A percentile compares a stretch with the other conserved stretches of the same genome.
Evolutionary conservation across 2,113 vertebrate genomes (phyloP).

Genomic region (Malurus cyaneus): DNA sequence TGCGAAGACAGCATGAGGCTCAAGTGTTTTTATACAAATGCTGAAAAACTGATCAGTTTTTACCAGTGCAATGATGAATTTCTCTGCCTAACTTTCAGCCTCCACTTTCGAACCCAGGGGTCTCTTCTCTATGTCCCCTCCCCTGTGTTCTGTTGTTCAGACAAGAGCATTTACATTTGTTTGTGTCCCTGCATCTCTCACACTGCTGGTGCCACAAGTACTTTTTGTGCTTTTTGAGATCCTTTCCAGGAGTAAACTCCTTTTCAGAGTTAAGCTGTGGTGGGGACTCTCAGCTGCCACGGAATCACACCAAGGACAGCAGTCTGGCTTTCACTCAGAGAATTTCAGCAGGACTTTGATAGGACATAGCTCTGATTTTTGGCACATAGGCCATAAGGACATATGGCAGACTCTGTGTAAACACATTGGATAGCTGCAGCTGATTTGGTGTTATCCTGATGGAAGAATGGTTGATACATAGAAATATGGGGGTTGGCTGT

Average conservation of each 20-base stretch:
- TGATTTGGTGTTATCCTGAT: not conserved
- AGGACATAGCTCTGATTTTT: conserved; percentile 37
- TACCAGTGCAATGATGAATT: not conserved
- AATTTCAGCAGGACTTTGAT: conserved; percentile 38
- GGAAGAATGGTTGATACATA: not conserved
- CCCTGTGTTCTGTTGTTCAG: not conserved
- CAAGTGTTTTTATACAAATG: not conserved
- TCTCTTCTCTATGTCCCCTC: not conserved
- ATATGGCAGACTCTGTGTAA: conserved; percentile 30
- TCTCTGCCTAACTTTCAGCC: not conserved
- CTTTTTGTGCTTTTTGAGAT: not conserved
- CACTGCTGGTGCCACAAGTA: not conserved
- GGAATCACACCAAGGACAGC: not conserved
- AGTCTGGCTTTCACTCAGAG: not conserved
- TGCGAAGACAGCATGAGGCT: accelerated
- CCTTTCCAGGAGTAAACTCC: not conserved
- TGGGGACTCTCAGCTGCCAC: conserved; percentile 24
- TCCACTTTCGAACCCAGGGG: not conserved
- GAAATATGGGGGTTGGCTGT: not conserved
- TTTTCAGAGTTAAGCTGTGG: not conserved
- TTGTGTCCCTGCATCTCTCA: not conserved
- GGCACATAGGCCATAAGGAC: conserved; percentile 5
- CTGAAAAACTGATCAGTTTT: not conserved
- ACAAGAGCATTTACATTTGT: conserved; percentile 15
- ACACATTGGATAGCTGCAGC: not conserved